A percentile compares a stretch with the other conserved stretches of the same genome.
phyloP scores from a whole-genome alignment of 2,888 invertebrate genomes.

The Slavum lentiscoides region DNA sequence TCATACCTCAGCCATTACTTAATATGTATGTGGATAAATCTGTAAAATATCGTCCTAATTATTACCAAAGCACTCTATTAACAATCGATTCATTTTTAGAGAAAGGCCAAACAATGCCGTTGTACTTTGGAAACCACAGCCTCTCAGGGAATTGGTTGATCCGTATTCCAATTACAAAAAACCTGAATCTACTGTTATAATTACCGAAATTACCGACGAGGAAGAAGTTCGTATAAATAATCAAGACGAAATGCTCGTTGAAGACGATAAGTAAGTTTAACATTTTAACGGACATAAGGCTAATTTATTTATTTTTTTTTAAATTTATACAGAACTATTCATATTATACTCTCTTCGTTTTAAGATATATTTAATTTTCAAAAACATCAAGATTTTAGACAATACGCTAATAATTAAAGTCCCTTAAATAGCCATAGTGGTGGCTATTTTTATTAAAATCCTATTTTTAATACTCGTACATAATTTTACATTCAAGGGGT shows the following conservation, averaged over 20 bases:
- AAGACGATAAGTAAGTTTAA: constrained; percentile 37
- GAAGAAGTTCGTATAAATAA: constrained; percentile 3
- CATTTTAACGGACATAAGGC: background rate
- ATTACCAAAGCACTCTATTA: background rate
- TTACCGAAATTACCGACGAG: constrained; percentile 42
- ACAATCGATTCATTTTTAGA: background rate
- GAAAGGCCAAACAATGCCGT: constrained; percentile 38
- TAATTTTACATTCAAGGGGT: too few relatives aligned
- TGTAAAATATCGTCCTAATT: background rate
- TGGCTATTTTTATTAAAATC: too few relatives aligned
- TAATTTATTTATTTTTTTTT: too few relatives aligned
- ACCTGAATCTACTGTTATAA: constrained; percentile 37
- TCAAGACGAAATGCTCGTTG: constrained; percentile 24
- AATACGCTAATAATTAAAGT: too few relatives aligned
- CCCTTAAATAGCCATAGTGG: too few relatives aligned
- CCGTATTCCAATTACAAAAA: background rate
- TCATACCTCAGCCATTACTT: constrained; percentile 41
- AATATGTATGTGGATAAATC: constrained; percentile 19
- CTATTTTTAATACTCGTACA: too few relatives aligned
- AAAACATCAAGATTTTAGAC: too few relatives aligned
- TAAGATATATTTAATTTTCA: too few relatives aligned
- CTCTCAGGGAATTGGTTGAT: background rate
- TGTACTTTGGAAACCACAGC: constrained; percentile 35
- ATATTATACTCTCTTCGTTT: too few relatives aligned
- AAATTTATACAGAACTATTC: too few relatives aligned